Conservation (phyloP, 2,888 invertebrate genomes). For the Deilephila elpenor region DNA sequence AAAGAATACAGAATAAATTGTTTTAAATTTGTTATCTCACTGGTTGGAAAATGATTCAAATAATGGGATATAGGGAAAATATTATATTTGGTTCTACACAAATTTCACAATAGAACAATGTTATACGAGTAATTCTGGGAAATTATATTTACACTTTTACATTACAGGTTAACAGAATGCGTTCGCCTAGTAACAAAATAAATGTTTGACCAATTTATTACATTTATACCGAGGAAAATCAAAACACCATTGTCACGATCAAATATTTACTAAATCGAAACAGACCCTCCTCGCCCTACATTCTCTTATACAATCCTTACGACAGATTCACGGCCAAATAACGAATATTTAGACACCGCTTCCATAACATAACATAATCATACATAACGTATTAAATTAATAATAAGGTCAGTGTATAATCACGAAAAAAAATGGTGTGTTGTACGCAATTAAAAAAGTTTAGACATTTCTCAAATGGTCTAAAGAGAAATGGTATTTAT, state of each 20-base stretch:
- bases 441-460: neutral
- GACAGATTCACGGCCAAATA: neutral
- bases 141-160: too few species aligned
- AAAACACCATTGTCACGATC: neutral
- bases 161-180: too few species aligned
- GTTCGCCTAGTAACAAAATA: too few species aligned
- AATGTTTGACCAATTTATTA: too few species aligned
- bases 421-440: neutral
- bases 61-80: too few species aligned
- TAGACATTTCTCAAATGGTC: neutral
- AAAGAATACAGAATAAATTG: too few species aligned
- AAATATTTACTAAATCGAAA: neutral
- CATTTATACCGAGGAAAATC: neutral
- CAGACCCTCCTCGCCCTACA: constrained; percentile 2
- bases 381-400: constrained; percentile 1
- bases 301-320: neutral
- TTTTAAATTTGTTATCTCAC: too few species aligned
- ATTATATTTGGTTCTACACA: too few species aligned
- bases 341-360: neutral
- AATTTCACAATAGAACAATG: too few species aligned
- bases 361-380: neutral
- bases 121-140: too few species aligned
- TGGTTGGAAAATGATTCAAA: too few species aligned
- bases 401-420: neutral
- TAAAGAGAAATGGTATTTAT: neutral